Percentiles rank a stretch among this genome's conserved stretches.
Evolutionary conservation across 2,888 invertebrate genomes (phyloP).

Genomic region (Shargacucullia verbasci): DNA sequence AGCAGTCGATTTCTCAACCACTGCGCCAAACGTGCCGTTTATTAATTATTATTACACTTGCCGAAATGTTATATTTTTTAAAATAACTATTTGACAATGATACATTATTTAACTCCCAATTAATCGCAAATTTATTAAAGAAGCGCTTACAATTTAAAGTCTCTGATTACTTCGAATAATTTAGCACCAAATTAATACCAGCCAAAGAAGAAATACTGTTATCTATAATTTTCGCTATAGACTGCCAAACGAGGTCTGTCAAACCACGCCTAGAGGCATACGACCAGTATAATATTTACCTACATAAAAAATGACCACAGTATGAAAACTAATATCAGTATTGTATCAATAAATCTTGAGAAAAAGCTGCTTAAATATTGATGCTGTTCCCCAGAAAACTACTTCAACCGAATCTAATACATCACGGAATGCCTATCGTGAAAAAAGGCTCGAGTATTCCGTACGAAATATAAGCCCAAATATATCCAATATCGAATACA

Average conservation of each 20-base stretch:
- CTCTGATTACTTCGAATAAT: no score
- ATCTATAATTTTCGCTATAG: conserved; percentile 16
- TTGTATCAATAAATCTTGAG: conserved; percentile 33
- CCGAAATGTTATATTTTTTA: no score
- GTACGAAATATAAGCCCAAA: conserved; percentile 11
- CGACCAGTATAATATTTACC: conserved; percentile 15
- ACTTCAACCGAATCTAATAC: conserved; percentile 25
- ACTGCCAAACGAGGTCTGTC: conserved; percentile 24
- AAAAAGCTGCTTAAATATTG: conserved; percentile 22
- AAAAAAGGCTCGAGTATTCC: conserved; percentile 16
- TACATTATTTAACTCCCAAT: no score
- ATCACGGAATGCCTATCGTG: conserved; percentile 5
- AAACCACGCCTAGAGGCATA: conserved; percentile 30
- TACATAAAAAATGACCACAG: conserved; percentile 25
- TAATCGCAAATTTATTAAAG: no score
- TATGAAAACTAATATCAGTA: conserved; percentile 21
- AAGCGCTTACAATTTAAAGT: no score
- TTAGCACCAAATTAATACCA: no score
- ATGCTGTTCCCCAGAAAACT: conserved; percentile 27
- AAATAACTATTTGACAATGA: no score
- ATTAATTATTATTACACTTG: no score
- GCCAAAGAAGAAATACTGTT: conserved; percentile 23
- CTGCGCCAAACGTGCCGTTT: no score
- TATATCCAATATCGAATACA: conserved; percentile 21
- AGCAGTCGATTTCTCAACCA: no score